These are phyloP conservation scores for Sepioteuthis lessoniana DNA, from an alignment of 2,888 invertebrate genomes.

Conservation along the genomic window DNA sequence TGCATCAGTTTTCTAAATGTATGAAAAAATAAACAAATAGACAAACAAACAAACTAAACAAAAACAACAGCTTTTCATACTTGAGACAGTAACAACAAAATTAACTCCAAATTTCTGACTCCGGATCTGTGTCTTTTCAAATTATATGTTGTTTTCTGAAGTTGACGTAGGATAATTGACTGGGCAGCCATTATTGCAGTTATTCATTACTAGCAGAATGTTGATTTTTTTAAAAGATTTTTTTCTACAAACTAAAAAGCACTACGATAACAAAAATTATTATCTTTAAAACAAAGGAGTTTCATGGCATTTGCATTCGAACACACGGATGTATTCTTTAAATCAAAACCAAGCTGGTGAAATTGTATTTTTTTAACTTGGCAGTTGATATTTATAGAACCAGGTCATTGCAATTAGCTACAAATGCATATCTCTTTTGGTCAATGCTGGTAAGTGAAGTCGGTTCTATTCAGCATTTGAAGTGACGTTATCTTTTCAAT, in stretches of 20 bases:
- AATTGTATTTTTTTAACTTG: neutral
- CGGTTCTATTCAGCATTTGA: neutral
- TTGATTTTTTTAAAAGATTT: neutral
- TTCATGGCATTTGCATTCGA: neutral
- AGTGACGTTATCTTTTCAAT: neutral
- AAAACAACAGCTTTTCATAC: too few relatives aligned
- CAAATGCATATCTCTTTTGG: neutral
- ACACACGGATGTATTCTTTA: neutral
- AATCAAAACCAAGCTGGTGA: neutral
- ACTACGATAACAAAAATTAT: neutral
- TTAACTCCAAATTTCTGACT: too few relatives aligned
- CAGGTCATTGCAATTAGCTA: neutral
- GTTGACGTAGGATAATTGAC: neutral
- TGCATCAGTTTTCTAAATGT: too few relatives aligned
- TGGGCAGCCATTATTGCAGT: neutral
- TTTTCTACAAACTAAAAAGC: neutral
- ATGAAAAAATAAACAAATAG: too few relatives aligned
- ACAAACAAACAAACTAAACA: too few relatives aligned
- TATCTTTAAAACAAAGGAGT: neutral
- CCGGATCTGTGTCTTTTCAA: too few relatives aligned
- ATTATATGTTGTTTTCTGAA: too few relatives aligned
- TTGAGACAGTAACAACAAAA: too few relatives aligned
- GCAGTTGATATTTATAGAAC: neutral
- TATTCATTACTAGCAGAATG: neutral
- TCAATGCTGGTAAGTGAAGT: neutral